Percentiles rank a stretch among this genome's conserved stretches.
Conservation (phyloP, 2,797 vertebrate species). For the Crax fasciolata region DNA sequence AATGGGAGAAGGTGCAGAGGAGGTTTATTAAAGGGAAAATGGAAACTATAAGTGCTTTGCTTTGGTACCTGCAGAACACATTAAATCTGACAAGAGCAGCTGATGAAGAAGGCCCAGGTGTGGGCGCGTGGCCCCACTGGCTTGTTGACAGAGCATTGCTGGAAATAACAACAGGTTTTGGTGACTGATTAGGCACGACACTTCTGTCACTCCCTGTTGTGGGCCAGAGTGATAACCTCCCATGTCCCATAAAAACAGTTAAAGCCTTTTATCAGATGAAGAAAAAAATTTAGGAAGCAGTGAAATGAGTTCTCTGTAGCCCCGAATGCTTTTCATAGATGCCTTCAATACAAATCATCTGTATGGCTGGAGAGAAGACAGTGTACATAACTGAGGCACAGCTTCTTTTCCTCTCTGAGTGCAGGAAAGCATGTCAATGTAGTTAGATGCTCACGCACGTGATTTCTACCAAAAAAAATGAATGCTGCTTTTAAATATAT, state of each 20-base stretch:
- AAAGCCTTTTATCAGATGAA: background rate
- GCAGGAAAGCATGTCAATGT: too few relatives aligned
- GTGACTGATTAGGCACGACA: constrained; percentile 63
- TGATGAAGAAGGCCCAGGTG: background rate
- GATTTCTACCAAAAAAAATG: background rate
- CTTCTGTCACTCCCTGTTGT: constrained; percentile 76
- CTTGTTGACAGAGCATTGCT: constrained; percentile 46
- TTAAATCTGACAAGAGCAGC: background rate
- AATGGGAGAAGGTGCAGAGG: background rate
- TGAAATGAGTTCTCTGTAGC: background rate
- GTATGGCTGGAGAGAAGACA: background rate
- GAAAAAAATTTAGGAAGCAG: background rate
- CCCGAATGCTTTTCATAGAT: background rate
- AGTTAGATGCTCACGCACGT: background rate
- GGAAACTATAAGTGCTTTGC: background rate
- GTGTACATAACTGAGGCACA: background rate
- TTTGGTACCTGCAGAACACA: background rate
- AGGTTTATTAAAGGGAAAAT: background rate
- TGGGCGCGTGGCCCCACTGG: background rate
- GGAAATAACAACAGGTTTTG: constrained; percentile 4
- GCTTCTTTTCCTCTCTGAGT: background rate
- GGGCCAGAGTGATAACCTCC: constrained; percentile 14
- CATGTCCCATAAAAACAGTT: constrained; percentile 37
- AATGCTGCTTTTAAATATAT: background rate
- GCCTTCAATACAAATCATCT: background rate